Base-by-base conservation (phyloP, 2,888 invertebrate genomes). In the Keiferia lycopersicella region DNA sequence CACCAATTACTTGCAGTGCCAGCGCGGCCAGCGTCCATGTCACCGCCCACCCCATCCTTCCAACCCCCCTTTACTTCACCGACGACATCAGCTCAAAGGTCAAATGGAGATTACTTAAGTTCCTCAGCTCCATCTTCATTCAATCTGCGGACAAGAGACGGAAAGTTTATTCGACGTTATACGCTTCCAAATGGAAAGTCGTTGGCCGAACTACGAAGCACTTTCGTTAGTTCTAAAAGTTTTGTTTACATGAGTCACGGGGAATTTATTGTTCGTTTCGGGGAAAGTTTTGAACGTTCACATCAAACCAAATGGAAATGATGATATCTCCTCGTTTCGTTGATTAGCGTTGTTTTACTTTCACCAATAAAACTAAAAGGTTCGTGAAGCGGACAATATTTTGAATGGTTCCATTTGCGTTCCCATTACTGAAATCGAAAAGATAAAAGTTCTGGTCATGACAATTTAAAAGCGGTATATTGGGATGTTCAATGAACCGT, bases 1-100 rank as follows among this genome's bases (percentile, higher is more conserved):
- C 89, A 66, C 80, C 84, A 85, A 88, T 86, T 82, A 86, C 81
- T 75, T 87, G 84, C 72, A 87, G 80, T 72, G 80, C 80, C 70
- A 88, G 76, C 76, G 82, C 78, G 69, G 80, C 80, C 71, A 81
- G 78, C 74, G 79, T 81, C 72, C 81, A 83, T 22, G 30, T 30
- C 71, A 83, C 75, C 72, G 11, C 18, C 18, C 38, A 51, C 41
- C 56, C 61, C 61, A 39, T 61, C 30, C 20, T 16, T 11, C 26
- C 41, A 22, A 2, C 12, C 12, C 18, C 1, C 8, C 18, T 8
- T 41, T 51, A 30, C 51, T 61, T 61, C 38, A 51, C 38, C 30
- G 51, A 61, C 22, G 48, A 18, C 56, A 38, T 34, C 34, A 16
- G 18, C 38, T 63, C 38, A 20, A 63, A 63, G 22, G 22, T 62